Conservation (phyloP, 92 coral and sea anemone species). For the Bergia puertoricense region DNA sequence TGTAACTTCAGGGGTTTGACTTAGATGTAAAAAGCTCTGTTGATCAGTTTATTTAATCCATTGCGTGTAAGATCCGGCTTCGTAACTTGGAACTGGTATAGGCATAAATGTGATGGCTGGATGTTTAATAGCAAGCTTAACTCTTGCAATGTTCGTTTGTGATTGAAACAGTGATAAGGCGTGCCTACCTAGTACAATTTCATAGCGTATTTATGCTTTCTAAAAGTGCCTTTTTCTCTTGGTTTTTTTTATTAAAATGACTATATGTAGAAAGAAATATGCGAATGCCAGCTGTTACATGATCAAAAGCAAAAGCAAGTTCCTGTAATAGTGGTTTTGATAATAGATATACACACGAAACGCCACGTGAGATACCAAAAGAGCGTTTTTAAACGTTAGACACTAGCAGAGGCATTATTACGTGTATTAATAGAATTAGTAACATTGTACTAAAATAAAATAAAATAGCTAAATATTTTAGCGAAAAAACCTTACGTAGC, state of each 20-base stretch:
- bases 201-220: not conserved
- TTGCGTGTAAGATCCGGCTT: too few species aligned
- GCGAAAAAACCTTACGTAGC: not conserved
- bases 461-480: too few species aligned
- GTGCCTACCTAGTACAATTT: not conserved
- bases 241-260: not conserved
- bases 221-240: not conserved
- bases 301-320: not conserved
- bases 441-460: too few species aligned
- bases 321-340: not conserved
- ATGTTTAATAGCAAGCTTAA: not conserved
- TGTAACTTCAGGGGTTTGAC: too few species aligned
- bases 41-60: too few species aligned
- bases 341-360: not conserved
- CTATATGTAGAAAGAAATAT: not conserved
- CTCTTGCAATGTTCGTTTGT: not conserved
- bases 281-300: not conserved
- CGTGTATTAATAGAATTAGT: not conserved
- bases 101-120: too few species aligned
- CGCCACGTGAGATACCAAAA: not conserved
- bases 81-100: too few species aligned
- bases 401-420: not conserved
- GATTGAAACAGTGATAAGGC: not conserved
- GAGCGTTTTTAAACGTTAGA: not conserved
- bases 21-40: too few species aligned